A percentile compares a stretch with the other conserved stretches of the same genome.
Conservation (phyloP, 2,113 vertebrate species). For the Oncorhynchus clarkii region DNA sequence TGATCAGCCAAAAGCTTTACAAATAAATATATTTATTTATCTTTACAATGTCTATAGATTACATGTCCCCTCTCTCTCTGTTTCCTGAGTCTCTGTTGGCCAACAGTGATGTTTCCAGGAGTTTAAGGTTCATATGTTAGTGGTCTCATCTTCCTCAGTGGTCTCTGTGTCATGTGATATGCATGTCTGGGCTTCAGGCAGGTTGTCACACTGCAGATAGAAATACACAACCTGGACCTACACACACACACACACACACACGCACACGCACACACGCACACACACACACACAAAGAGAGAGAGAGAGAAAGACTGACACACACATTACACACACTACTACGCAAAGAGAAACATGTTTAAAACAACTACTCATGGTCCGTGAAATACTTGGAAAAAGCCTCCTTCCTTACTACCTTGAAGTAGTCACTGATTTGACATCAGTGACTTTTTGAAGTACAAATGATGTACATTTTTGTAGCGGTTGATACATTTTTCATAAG, state of each 20-base stretch:
- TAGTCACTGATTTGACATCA: no score
- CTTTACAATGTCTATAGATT: background rate
- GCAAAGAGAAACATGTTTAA: no score
- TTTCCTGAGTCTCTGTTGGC: background rate
- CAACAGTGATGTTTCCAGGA: background rate
- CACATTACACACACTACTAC: no score
- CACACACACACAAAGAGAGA: background rate
- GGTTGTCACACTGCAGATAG: slow-evolving; percentile 70
- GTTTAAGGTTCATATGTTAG: slow-evolving; percentile 48
- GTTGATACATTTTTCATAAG: no score
- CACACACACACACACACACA: slow-evolving; percentile 24
- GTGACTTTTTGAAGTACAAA: no score
- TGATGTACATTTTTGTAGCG: no score
- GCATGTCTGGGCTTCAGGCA: slow-evolving; percentile 62
- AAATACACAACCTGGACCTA: slow-evolving; percentile 72
- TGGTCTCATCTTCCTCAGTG: slow-evolving; percentile 56
- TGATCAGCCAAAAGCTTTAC: no score
- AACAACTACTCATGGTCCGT: no score
- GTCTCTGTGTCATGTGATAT: slow-evolving; percentile 56
- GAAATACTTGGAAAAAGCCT: no score
- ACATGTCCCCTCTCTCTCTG: background rate
- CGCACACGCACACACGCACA: background rate
- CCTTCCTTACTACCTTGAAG: no score
- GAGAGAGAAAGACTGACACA: no score
- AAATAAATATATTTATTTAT: background rate